Percentiles rank a stretch among this genome's conserved stretches.
Evolutionary conservation across 2,888 invertebrate species (phyloP).

Genomic region (Acleris laterana): DNA sequence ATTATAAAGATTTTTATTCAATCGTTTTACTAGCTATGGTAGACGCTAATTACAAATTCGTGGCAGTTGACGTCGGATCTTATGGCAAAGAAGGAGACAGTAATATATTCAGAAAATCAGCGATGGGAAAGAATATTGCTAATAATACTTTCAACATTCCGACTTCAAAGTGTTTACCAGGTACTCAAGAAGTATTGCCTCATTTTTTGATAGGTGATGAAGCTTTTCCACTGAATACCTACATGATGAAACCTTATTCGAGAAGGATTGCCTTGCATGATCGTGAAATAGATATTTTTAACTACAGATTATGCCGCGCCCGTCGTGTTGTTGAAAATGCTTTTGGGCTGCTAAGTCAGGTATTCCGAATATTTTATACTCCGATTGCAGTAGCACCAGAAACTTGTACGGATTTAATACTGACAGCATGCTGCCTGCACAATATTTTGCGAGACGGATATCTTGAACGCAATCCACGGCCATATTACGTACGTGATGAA

Average conservation of each 20-base stretch:
- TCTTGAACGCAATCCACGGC: too few species aligned
- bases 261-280: conserved; percentile 1
- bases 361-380: neutral
- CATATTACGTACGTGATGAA: too few species aligned
- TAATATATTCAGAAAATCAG: conserved; percentile 34
- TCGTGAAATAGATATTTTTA: conserved; percentile 1
- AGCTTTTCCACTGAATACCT: neutral
- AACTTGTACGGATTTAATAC: too few species aligned
- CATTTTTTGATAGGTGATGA: conserved; percentile 4
- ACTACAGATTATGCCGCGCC: conserved; percentile 6
- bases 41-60: conserved; percentile 37
- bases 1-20: conserved; percentile 33
- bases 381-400: too few species aligned
- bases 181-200: conserved; percentile 14
- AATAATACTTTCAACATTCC: conserved; percentile 28
- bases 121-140: conserved; percentile 11
- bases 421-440: too few species aligned
- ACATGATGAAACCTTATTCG: neutral
- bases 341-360: conserved; percentile 8
- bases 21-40: conserved; percentile 36
- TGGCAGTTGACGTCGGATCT: conserved; percentile 33
- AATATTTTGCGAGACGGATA: too few species aligned
- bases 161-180: conserved; percentile 23
- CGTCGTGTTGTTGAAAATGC: conserved; percentile 5
- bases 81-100: conserved; percentile 37